Base-by-base conservation (phyloP, 2,797 vertebrate genomes). In the Eulemur albifrons region DNA sequence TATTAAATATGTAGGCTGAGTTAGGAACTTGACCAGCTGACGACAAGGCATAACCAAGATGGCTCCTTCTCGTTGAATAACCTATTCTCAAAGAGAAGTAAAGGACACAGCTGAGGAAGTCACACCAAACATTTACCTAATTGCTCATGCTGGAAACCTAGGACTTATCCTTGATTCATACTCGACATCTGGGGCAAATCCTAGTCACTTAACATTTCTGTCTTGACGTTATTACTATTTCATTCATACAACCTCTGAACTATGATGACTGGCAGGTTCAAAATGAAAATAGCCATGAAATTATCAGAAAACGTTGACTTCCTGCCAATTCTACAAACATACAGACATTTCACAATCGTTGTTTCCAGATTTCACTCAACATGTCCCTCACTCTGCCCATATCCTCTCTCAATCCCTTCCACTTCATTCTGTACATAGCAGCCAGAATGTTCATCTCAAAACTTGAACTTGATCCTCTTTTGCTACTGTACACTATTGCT, bases 341-440 rank as follows among this genome's bases (percentile, higher is more conserved):
- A 94, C 11, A 77, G 70, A 94, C 59, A 96, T 98, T 98, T 98
- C 91, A 96, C 82, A 97, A 96, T 40, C 61, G 30, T 18, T 94
- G 35, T 69, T 97, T 73, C 52, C 85, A 86, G 92, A 97, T 95
- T 96, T 95, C 50, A 82, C 79, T 97, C 67, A 86, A 14, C 63
- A 30, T 30, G 23, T 32, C 35, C 35, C 18, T 87, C 23, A 52
- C 72, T 94, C 95, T 81, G 48, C 32, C 82, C 79, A 79, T 73
- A 63, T 75, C 50, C 80, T 90, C 63, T 88, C 70, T 86, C 63
- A 70, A 1, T 79, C 54, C 15, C 70, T 88, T 80, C 17, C 30
- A 79, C n/a, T 40, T 75, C 48, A 80, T 52, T 85, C 57, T 90
- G 35, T 23, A 75, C 63, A 70, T 32, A 77, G 81, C 38, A 70